Conservation (phyloP, 2,888 invertebrate genomes). For the Nowickia ferox region DNA sequence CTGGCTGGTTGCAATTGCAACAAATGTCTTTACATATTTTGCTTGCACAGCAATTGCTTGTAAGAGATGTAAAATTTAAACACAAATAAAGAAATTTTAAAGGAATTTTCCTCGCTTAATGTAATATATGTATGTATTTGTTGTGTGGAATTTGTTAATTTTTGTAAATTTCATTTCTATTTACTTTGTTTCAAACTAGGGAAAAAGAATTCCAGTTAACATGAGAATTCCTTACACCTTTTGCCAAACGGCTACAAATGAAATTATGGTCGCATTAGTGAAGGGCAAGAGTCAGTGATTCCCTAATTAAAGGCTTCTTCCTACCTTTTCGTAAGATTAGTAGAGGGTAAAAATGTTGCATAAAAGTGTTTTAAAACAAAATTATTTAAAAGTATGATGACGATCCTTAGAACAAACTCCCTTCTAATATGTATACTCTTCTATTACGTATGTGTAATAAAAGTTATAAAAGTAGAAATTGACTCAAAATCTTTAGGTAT, state of each 20-base stretch:
- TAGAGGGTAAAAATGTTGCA: too few relatives aligned
- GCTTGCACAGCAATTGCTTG: constrained; percentile 23
- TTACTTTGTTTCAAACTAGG: constrained; percentile 26
- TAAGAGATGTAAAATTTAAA: constrained; percentile 44
- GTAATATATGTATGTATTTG: constrained; percentile 56
- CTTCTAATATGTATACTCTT: too few relatives aligned
- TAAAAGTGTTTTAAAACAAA: too few relatives aligned
- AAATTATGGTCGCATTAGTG: background rate
- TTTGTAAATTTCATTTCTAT: constrained; percentile 42
- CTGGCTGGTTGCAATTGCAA: constrained; percentile 29
- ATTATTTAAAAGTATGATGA: too few relatives aligned
- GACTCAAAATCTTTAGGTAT: too few relatives aligned
- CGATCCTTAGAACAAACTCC: too few relatives aligned
- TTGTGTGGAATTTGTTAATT: constrained; percentile 60
- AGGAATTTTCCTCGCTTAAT: constrained; percentile 64
- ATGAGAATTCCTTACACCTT: constrained; percentile 62
- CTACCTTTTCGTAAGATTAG: too few relatives aligned
- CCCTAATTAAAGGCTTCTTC: too few relatives aligned
- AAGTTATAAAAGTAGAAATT: too few relatives aligned
- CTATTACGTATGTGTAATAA: too few relatives aligned
- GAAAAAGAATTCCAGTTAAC: constrained; percentile 53
- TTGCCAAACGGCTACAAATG: constrained; percentile 28
- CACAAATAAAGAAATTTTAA: constrained; percentile 73
- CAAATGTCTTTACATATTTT: constrained; percentile 45
- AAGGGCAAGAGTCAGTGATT: background rate